Conservation (phyloP, 1,140 invertebrate species). For the Lucilia sericata region DNA sequence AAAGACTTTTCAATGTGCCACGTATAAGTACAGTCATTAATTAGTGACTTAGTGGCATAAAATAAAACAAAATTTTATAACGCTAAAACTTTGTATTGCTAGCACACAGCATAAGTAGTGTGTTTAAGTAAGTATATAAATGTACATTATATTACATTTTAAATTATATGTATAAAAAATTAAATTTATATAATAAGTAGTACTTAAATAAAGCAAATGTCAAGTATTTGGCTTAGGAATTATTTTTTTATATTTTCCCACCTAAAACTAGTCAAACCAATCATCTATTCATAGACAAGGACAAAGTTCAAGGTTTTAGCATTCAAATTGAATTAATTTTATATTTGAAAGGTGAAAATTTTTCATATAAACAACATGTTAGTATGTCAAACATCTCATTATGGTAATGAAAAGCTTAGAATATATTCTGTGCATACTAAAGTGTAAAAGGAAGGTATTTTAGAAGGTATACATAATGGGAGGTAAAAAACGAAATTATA, state of each 20-base stretch:
- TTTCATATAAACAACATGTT: background rate
- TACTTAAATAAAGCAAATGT: background rate
- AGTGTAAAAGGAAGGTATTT: no score
- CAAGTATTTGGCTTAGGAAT: background rate
- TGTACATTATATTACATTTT: no score
- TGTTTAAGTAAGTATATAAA: no score
- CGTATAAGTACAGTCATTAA: background rate
- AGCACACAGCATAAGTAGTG: no score
- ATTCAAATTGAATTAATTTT: background rate
- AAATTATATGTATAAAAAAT: no score
- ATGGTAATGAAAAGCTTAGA: background rate
- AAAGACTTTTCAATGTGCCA: conserved; percentile 1
- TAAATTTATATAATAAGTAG: no score
- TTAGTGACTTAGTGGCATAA: background rate
- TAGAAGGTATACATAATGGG: no score
- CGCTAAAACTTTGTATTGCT: no score
- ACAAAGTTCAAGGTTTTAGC: background rate
- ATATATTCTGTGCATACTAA: no score
- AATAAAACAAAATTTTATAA: no score
- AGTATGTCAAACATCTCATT: background rate
- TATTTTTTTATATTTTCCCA: background rate
- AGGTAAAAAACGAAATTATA: no score
- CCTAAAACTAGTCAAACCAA: background rate
- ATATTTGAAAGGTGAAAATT: background rate
- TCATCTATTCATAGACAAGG: background rate